Evolutionary conservation across 2,888 invertebrate species (phyloP).

Genomic region (Tanypteryx hageni): DNA sequence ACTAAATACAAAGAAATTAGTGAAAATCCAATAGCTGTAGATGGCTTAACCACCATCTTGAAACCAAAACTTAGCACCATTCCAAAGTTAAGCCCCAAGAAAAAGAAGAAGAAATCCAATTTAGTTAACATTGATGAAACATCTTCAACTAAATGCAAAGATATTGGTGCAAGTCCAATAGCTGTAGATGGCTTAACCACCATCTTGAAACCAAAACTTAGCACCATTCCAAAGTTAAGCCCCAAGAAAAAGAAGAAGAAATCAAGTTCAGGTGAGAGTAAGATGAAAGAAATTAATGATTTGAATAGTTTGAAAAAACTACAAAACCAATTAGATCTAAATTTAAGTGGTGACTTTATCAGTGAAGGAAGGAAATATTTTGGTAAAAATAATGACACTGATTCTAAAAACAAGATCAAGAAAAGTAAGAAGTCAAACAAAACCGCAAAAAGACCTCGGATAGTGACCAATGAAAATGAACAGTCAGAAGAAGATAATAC

Average conservation of each 20-base stretch:
- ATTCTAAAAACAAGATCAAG: slow-evolving; percentile 45
- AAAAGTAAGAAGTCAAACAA: neutral
- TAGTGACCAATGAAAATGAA: neutral
- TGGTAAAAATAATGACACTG: neutral
- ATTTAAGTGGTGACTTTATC: neutral
- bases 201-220: neutral
- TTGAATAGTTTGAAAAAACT: neutral
- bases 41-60: too few relatives aligned
- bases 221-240: too few relatives aligned
- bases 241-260: neutral
- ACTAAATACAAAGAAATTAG: neutral
- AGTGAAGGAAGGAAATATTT: neutral
- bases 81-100: neutral
- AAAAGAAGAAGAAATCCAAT: neutral
- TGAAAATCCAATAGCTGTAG: neutral
- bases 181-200: too few relatives aligned
- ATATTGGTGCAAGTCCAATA: neutral
- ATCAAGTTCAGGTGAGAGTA: neutral
- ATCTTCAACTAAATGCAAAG: neutral
- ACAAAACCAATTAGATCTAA: neutral
- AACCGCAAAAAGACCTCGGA: neutral
- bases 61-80: neutral
- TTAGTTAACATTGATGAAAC: neutral
- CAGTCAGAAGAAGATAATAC: neutral
- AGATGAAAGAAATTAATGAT: neutral